Evolutionary conservation across 1,140 invertebrate genomes (phyloP).

Genomic region (Drosophila littoralis): DNA sequence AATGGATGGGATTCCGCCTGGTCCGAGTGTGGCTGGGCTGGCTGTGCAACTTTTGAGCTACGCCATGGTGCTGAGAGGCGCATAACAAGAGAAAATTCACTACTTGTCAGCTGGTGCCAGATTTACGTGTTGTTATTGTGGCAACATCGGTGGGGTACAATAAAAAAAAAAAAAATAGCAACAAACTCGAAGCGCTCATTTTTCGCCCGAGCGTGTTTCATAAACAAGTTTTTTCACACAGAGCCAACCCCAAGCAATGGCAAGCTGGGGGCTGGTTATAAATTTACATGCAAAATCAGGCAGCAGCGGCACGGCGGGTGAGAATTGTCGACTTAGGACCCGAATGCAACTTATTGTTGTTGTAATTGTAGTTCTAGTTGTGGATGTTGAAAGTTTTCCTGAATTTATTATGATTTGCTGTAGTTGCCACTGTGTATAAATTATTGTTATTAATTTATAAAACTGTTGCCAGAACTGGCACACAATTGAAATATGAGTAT

Average conservation of each 20-base stretch:
- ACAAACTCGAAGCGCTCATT: slow-evolving; percentile 30
- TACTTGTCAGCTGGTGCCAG: slow-evolving; percentile 58
- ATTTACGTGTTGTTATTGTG: slow-evolving; percentile 78
- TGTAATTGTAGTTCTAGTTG: slow-evolving; percentile 52
- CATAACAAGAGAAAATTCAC: slow-evolving; percentile 36
- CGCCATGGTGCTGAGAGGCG: slow-evolving; percentile 38
- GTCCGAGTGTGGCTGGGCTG: background rate
- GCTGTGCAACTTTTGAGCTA: slow-evolving; percentile 65
- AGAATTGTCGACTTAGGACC: slow-evolving; percentile 54
- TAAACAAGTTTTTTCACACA: slow-evolving; percentile 64
- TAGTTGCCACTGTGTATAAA: slow-evolving; percentile 73
- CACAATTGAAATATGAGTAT: slow-evolving; percentile 66
- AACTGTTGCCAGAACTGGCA: slow-evolving; percentile 53
- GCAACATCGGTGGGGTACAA: slow-evolving; percentile 26
- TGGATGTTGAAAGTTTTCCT: slow-evolving; percentile 66
- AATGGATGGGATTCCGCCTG: slow-evolving; percentile 49
- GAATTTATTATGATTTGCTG: slow-evolving; percentile 77
- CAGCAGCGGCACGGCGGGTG: slow-evolving; percentile 43
- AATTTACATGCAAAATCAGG: slow-evolving; percentile 68
- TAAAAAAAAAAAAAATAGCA: slow-evolving; percentile 21
- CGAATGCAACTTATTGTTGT: slow-evolving; percentile 62
- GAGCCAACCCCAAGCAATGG: slow-evolving; percentile 4
- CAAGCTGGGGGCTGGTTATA: slow-evolving; percentile 49
- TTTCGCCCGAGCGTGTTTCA: slow-evolving; percentile 60
- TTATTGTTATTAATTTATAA: slow-evolving; percentile 82